Evolutionary conservation across 2,888 invertebrate species (phyloP).

Genomic region (Nowickia ferox): DNA sequence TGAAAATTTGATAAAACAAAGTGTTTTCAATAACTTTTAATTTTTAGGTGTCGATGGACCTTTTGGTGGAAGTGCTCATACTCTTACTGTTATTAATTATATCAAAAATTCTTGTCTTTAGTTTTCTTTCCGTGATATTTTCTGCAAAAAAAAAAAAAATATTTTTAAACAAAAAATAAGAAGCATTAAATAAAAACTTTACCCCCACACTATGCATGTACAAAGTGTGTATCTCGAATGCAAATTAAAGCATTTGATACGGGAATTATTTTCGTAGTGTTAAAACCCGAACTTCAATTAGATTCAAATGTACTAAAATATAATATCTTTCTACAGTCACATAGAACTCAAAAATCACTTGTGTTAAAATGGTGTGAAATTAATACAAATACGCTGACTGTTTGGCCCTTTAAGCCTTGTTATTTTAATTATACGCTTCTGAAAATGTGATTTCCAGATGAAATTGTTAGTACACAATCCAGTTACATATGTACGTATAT

Average conservation of each 20-base stretch:
- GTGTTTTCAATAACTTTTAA: too few relatives aligned
- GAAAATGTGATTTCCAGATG: slow-evolving; percentile 63
- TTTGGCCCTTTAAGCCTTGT: slow-evolving; percentile 40
- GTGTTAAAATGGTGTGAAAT: slow-evolving; percentile 51
- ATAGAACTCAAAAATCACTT: neutral
- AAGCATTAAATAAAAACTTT: neutral
- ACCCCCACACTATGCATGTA: too few relatives aligned
- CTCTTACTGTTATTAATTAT: too few relatives aligned
- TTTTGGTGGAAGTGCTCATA: too few relatives aligned
- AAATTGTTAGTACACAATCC: slow-evolving; percentile 69
- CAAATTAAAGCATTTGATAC: neutral
- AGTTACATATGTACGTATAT: slow-evolving; percentile 17
- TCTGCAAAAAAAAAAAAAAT: too few relatives aligned
- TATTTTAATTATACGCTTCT: slow-evolving; percentile 64
- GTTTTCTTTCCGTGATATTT: too few relatives aligned
- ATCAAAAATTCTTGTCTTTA: too few relatives aligned
- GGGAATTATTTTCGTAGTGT: neutral
- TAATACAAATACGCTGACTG: slow-evolving; percentile 33
- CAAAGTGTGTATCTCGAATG: neutral
- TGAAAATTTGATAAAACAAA: too few relatives aligned
- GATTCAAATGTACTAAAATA: slow-evolving; percentile 1
- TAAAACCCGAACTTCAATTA: neutral
- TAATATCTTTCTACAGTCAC: neutral
- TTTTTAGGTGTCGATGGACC: too few relatives aligned
- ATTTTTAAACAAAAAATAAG: neutral